phyloP scores from a whole-genome alignment of 2,113 vertebrate genomes.

The Thamnaconus septentrionalis region DNA sequence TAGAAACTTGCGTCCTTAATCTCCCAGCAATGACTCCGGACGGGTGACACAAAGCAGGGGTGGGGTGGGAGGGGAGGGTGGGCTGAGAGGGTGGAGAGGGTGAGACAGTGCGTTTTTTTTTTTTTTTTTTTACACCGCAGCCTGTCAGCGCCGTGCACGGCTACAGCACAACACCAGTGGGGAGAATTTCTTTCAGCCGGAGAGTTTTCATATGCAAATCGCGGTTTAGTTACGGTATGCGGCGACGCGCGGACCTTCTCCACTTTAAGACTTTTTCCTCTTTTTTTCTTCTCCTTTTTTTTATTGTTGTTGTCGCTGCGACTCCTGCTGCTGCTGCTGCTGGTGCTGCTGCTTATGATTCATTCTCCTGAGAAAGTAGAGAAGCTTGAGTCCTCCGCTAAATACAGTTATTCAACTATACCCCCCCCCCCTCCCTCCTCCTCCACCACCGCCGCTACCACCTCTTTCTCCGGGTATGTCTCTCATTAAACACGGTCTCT shows the following conservation, averaged over 20 bases:
- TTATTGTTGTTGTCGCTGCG: too few species aligned
- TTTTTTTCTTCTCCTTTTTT: conserved; percentile 57
- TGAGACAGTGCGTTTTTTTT: conserved; percentile 42
- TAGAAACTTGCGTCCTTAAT: conserved; percentile 57
- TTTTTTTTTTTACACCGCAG: conserved; percentile 31
- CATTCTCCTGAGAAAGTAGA: conserved; percentile 70
- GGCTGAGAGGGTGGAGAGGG: too few species aligned
- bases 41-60: conserved; percentile 49
- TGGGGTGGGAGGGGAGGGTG: too few species aligned
- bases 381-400: conserved; percentile 63
- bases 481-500: conserved; percentile 57
- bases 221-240: conserved; percentile 83
- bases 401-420: conserved; percentile 72
- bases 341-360: conserved; percentile 67
- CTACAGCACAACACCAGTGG: conserved; percentile 58
- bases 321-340: too few species aligned
- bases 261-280: conserved; percentile 73
- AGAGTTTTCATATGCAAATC: conserved; percentile 84
- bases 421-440: too few species aligned
- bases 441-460: too few species aligned
- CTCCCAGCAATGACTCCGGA: conserved; percentile 56
- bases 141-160: conserved; percentile 64
- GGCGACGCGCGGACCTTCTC: conserved; percentile 72
- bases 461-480: conserved; percentile 57
- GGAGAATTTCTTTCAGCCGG: conserved; percentile 75